These are phyloP conservation scores for Amblyraja radiata DNA, from an alignment of 2,797 vertebrate species.

Conservation along the genomic window DNA sequence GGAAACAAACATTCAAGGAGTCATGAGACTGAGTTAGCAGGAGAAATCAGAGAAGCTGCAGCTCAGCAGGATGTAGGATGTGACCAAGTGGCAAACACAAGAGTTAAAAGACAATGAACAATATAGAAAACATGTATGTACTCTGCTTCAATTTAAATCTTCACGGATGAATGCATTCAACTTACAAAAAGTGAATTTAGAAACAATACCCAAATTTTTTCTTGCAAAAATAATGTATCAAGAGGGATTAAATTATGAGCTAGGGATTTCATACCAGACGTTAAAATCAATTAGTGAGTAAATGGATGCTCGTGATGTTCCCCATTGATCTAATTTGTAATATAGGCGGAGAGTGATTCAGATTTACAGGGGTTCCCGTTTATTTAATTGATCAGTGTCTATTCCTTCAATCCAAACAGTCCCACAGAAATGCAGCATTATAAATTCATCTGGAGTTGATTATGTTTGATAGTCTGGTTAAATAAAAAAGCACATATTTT, in stretches of 20 bases:
- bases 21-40: constrained; percentile 8
- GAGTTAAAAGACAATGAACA: not conserved
- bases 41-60: not conserved
- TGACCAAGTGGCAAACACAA: not conserved
- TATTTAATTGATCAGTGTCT: not conserved
- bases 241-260: not conserved
- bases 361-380: not conserved
- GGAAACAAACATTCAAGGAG: not conserved
- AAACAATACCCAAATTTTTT: no score
- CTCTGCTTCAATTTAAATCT: not conserved
- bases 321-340: not conserved
- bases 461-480: not conserved
- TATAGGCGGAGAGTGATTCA: not conserved
- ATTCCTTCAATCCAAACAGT: not conserved
- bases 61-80: not conserved
- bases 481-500: no score
- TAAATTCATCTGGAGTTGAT: not conserved
- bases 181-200: no score
- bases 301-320: not conserved
- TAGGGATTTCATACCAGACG: not conserved
- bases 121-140: not conserved
- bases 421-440: not conserved
- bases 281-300: not conserved
- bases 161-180: no score
- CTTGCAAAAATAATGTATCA: not conserved